Conservation (phyloP, 1,140 invertebrate species). For the Rhagoletis pomonella region DNA sequence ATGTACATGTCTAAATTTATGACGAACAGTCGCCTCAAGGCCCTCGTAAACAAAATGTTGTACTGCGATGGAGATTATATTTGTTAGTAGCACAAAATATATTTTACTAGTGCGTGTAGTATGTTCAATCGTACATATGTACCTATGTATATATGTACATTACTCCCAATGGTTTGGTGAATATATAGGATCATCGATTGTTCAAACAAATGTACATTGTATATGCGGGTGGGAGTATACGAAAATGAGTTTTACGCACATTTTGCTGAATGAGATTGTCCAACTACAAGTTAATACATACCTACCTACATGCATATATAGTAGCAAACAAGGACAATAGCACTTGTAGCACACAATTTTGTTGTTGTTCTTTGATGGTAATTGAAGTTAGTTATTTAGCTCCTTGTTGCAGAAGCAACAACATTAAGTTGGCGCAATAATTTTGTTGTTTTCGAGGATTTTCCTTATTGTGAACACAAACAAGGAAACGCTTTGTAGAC, state of each 20-base stretch:
- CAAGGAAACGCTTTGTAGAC: slow-evolving; percentile 10
- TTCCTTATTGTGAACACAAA: neutral
- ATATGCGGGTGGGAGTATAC: neutral
- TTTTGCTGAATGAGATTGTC: slow-evolving; percentile 1
- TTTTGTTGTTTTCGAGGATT: slow-evolving; percentile 21
- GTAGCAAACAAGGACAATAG: neutral
- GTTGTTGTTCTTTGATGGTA: neutral
- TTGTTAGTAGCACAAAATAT: neutral
- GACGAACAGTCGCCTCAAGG: too few relatives aligned
- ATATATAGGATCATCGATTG: too few relatives aligned
- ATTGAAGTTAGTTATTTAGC: slow-evolving; percentile 7
- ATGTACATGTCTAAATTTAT: too few relatives aligned
- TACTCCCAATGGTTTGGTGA: neutral
- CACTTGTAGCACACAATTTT: neutral
- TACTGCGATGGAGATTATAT: slow-evolving; percentile 24
- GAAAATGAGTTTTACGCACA: slow-evolving; percentile 43
- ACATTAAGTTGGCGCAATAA: neutral
- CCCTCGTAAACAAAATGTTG: neutral
- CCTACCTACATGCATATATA: neutral
- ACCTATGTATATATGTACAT: neutral
- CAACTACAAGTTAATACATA: neutral
- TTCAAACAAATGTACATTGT: neutral
- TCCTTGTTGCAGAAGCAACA: slow-evolving; percentile 18
- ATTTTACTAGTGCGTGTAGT: neutral
- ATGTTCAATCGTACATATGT: neutral